phyloP scores from a whole-genome alignment of 2,113 vertebrate species.

The Odocoileus hemionus region DNA sequence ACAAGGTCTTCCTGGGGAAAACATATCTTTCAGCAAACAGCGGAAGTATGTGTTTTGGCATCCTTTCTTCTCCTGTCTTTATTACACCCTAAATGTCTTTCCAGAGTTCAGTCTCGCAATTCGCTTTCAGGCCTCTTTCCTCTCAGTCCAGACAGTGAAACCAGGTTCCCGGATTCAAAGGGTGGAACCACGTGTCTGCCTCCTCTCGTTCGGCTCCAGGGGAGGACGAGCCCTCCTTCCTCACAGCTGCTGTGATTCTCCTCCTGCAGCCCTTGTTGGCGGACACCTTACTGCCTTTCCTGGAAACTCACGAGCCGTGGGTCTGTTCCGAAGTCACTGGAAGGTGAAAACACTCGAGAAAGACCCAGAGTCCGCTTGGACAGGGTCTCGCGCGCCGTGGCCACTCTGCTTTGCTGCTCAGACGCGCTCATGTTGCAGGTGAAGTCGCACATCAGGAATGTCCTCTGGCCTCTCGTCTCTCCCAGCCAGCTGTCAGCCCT shows the following conservation, averaged over 20 bases:
- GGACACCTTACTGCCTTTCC: accelerated
- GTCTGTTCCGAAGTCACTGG: neutral
- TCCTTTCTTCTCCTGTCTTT: neutral
- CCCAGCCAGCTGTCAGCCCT: neutral
- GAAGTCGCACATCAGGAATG: accelerated
- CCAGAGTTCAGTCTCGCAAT: neutral
- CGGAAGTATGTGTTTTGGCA: accelerated
- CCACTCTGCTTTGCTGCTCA: accelerated
- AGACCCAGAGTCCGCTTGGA: neutral
- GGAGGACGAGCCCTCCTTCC: neutral
- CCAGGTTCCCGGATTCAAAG: neutral
- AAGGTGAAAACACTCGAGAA: accelerated
- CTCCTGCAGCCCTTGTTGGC: neutral
- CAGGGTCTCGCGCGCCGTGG: accelerated
- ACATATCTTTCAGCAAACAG: accelerated
- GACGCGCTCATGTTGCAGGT: accelerated
- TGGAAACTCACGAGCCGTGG: neutral
- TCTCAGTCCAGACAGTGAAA: neutral
- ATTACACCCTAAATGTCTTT: accelerated
- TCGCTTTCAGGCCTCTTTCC: neutral
- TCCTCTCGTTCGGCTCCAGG: accelerated
- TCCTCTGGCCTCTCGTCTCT: accelerated
- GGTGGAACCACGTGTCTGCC: neutral
- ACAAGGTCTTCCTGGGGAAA: accelerated
- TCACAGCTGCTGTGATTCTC: neutral